Conservation (phyloP, 2,888 invertebrate species). For the Melinaea menophilus region DNA sequence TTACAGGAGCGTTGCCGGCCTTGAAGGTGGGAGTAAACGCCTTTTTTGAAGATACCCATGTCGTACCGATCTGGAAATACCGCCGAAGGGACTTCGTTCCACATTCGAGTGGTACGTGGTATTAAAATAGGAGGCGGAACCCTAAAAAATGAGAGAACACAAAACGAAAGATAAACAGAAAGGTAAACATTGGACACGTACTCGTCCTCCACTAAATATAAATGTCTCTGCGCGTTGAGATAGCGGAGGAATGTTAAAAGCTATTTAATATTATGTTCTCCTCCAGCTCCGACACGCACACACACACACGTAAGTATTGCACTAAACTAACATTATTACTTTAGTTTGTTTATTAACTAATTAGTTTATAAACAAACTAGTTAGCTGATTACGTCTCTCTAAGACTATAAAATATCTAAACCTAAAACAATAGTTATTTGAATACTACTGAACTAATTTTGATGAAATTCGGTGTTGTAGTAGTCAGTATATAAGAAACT, state of each 20-base stretch:
- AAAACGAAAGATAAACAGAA: conserved; percentile 54
- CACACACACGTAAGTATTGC: conserved; percentile 14
- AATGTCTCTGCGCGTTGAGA: conserved; percentile 72
- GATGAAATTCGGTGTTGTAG: too few relatives aligned
- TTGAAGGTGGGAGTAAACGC: too few relatives aligned
- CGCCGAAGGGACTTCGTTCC: too few relatives aligned
- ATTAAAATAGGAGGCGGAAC: conserved; percentile 12
- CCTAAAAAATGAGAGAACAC: conserved; percentile 42
- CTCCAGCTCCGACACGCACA: conserved; percentile 63
- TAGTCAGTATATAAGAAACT: too few relatives aligned
- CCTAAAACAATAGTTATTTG: too few relatives aligned
- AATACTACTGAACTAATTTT: too few relatives aligned
- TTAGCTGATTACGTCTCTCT: background rate
- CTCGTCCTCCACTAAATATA: conserved; percentile 69
- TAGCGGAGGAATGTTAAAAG: conserved; percentile 76
- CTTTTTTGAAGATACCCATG: too few relatives aligned
- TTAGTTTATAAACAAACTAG: too few relatives aligned
- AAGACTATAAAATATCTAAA: too few relatives aligned
- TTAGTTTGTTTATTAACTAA: background rate
- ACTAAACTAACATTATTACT: background rate
- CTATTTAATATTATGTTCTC: conserved; percentile 79
- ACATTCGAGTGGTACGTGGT: background rate
- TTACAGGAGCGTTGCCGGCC: too few relatives aligned
- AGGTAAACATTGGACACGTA: conserved; percentile 76
- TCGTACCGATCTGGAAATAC: too few relatives aligned